phyloP scores from a whole-genome alignment of 2,797 vertebrate species.

The Smutsia temminckii region DNA sequence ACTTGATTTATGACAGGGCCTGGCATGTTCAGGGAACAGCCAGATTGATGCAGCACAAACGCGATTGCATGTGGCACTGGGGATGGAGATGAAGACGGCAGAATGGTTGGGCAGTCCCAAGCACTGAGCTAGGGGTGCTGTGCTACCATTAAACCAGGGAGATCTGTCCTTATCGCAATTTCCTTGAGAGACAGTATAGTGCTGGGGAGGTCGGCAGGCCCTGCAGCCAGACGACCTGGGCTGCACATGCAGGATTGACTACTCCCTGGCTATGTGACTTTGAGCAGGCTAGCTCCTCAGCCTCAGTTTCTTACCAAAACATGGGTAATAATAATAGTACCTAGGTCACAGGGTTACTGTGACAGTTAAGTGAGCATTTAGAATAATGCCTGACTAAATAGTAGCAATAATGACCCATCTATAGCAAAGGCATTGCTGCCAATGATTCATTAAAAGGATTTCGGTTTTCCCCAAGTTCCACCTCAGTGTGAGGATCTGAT shows the following conservation, averaged over 20 bases:
- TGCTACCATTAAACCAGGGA: neutral
- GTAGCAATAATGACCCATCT: neutral
- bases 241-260: neutral
- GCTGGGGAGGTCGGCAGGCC: rapidly evolving
- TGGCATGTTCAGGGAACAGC: neutral
- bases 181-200: neutral
- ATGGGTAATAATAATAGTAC: neutral
- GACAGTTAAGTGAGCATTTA: neutral
- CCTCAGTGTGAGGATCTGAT: neutral
- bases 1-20: neutral
- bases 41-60: neutral
- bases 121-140: rapidly evolving
- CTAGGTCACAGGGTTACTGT: neutral
- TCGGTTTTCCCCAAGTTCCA: neutral
- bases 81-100: neutral
- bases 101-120: neutral
- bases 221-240: neutral
- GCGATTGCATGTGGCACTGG: rapidly evolving
- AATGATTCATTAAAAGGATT: neutral
- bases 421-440: neutral
- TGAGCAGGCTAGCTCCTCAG: neutral
- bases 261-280: neutral
- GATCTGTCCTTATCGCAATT: neutral
- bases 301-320: neutral
- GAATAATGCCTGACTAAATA: neutral